Evolutionary conservation across 2,888 invertebrate genomes (phyloP).

Genomic region (Polia nebulosa): DNA sequence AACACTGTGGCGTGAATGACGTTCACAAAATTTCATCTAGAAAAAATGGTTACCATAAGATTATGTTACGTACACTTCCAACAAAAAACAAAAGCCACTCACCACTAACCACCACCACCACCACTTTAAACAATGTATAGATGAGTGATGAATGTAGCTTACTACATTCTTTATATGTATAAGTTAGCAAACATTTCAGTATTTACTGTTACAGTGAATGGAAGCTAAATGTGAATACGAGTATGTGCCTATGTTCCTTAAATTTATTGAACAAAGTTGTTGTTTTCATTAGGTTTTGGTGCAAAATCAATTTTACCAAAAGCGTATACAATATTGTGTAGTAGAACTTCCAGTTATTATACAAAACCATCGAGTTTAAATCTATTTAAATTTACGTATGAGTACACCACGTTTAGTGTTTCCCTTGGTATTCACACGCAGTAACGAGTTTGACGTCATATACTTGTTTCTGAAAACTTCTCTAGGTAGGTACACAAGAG

Average conservation of each 20-base stretch:
- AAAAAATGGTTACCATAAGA: neutral
- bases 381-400: conserved; percentile 31
- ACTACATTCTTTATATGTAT: neutral
- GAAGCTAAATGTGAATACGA: too few species aligned
- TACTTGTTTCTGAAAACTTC: conserved; percentile 54
- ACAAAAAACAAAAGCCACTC: too few species aligned
- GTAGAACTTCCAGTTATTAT: conserved; percentile 1
- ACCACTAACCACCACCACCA: too few species aligned
- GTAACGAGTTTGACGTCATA: conserved; percentile 44
- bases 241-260: neutral
- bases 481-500: conserved; percentile 12
- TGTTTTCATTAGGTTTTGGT: neutral
- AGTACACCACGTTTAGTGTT: conserved; percentile 28
- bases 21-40: conserved; percentile 13
- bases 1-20: neutral
- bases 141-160: too few species aligned
- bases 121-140: too few species aligned
- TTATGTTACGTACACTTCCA: too few species aligned
- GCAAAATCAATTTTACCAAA: conserved; percentile 7
- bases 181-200: neutral
- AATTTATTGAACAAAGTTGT: neutral
- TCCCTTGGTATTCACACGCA: conserved; percentile 16
- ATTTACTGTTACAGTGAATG: neutral
- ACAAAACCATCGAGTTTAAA: conserved; percentile 17
- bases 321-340: conserved; percentile 9